Evolutionary conservation across 2,113 vertebrate species (phyloP).

Genomic region (Odontesthes bonariensis): DNA sequence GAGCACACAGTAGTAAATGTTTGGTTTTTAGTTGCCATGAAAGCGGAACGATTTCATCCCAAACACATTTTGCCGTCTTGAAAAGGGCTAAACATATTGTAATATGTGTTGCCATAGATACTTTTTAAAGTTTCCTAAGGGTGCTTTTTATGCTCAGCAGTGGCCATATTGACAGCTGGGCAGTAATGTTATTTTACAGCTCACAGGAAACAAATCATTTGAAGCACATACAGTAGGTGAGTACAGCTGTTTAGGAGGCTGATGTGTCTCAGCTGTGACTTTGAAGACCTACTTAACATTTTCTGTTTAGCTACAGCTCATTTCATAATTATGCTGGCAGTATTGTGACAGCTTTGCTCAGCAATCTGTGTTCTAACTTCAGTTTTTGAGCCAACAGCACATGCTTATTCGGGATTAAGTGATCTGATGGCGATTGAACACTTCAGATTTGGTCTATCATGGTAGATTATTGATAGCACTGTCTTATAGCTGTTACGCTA

Average conservation of each 20-base stretch:
- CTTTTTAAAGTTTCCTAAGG: conserved; percentile 2
- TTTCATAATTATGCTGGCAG: background rate
- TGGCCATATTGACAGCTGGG: background rate
- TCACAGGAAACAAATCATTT: conserved; percentile 14
- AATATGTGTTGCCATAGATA: background rate
- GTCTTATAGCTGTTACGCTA: conserved; percentile 4
- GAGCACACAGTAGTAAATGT: conserved; percentile 13
- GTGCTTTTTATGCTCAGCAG: background rate
- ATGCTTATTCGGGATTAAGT: background rate
- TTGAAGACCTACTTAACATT: background rate
- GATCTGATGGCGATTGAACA: conserved; percentile 28
- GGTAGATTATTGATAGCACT: conserved; percentile 10
- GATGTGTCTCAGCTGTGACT: background rate
- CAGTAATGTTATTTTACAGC: background rate
- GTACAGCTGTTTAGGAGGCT: background rate
- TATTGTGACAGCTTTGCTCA: background rate
- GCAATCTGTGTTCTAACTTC: background rate
- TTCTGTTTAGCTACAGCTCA: background rate
- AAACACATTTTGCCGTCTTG: background rate
- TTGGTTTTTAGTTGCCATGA: background rate
- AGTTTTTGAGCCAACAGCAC: conserved; percentile 13
- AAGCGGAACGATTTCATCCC: background rate
- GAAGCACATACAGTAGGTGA: conserved; percentile 1
- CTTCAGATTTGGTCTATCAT: conserved; percentile 12
- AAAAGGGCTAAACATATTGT: conserved; percentile 37